Conservation (phyloP, 1,140 invertebrate genomes). For the Hormaphis cornu region DNA sequence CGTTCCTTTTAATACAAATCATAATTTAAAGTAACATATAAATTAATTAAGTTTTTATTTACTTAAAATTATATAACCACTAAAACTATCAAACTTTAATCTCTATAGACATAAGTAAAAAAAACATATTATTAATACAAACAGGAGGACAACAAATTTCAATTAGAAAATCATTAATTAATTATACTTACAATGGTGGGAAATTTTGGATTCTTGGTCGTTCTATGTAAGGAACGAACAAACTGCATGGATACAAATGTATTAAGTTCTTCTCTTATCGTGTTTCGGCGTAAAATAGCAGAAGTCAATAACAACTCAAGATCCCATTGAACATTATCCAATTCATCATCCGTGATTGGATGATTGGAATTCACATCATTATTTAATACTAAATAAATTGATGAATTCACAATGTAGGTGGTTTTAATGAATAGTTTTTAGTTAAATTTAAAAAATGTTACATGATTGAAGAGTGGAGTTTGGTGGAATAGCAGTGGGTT, state of each 20-base stretch:
- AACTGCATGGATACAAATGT: conserved; percentile 43
- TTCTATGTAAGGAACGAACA: background rate
- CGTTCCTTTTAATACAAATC: too few species aligned
- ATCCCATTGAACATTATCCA: conserved; percentile 76
- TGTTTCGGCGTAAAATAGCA: conserved; percentile 63
- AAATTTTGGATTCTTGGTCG: background rate
- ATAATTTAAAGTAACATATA: too few species aligned
- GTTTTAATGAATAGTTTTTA: too few species aligned
- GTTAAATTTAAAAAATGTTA: background rate
- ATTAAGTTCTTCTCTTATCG: conserved; percentile 65
- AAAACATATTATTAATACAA: too few species aligned
- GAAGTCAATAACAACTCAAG: conserved; percentile 77
- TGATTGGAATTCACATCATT: background rate
- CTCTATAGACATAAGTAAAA: too few species aligned
- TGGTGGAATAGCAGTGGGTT: background rate
- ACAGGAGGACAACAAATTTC: too few species aligned
- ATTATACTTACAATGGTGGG: conserved; percentile 3
- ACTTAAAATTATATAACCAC: too few species aligned
- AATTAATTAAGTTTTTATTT: too few species aligned
- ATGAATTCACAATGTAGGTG: background rate
- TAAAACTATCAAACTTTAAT: too few species aligned
- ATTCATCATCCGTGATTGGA: conserved; percentile 62
- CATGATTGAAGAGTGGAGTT: background rate
- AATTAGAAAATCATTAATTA: too few species aligned
- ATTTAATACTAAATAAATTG: background rate